Evolutionary conservation across 2,888 invertebrate genomes (phyloP).

Genomic region (Andrena dorsata): DNA sequence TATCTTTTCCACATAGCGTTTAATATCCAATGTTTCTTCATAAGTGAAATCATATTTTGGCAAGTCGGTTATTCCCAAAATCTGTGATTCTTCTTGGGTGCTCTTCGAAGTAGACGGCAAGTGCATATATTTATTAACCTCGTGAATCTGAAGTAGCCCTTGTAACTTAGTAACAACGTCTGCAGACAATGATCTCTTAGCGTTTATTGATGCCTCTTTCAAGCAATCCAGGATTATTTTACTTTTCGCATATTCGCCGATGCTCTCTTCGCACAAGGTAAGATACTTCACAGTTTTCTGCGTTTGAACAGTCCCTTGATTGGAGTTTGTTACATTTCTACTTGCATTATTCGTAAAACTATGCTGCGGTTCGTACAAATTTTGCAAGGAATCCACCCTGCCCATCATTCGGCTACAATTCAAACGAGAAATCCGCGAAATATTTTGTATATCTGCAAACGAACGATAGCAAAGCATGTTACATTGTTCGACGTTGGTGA

Average conservation of each 20-base stretch:
- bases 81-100: conserved; percentile 67
- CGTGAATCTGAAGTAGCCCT: conserved; percentile 70
- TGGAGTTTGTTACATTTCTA: conserved; percentile 35
- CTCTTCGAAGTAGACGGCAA: conserved; percentile 70
- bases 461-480: background rate
- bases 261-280: conserved; percentile 72
- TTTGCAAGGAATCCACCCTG: conserved; percentile 68
- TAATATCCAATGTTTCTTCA: conserved; percentile 80
- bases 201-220: conserved; percentile 61
- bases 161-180: conserved; percentile 72
- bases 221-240: conserved; percentile 77
- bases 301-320: conserved; percentile 49
- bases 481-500: background rate
- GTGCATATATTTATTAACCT: conserved; percentile 75
- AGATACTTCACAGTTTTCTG: conserved; percentile 68
- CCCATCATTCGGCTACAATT: conserved; percentile 65
- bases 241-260: conserved; percentile 69
- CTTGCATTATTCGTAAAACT: conserved; percentile 46
- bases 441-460: conserved; percentile 75
- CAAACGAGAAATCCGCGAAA: conserved; percentile 76
- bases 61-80: conserved; percentile 78
- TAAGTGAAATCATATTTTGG: conserved; percentile 78
- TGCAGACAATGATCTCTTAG: conserved; percentile 56
- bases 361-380: conserved; percentile 60
- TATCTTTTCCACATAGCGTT: conserved; percentile 76